Evolutionary conservation across 1,140 invertebrate species (phyloP), one percentile per base, ranked within the genome.

Genomic region (Tetramorium simillimum): DNA sequence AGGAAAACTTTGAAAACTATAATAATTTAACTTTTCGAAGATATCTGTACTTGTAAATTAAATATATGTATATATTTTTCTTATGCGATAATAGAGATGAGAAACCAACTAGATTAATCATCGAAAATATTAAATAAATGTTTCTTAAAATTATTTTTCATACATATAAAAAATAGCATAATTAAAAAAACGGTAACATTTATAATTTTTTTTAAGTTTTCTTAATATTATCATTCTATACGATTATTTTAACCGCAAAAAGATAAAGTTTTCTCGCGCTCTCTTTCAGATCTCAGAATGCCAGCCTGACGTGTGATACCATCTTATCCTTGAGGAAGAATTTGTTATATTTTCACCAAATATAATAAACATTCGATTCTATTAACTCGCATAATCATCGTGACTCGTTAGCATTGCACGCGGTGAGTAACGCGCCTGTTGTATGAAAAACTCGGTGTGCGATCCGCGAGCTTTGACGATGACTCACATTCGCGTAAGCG

Each of bases 401-500:
- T 81, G 46, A 70, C 46, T 80, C 46, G 51, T 72, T 24, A n/a
- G 7, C 21, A 2, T 60, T 46, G 56, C 51, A 43, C 24, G 18
- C 33, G 16, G 33, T 82, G 67, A 72, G 53, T 60, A 60, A 84
- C 53, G 12, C 21, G 14, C 56, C 0, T 24, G 40, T 84, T 49
- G 43, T 18, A 60, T 84, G 28, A 84, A 84, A 84, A 84, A 73
- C 72, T 37, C 53, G 24, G 10, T 18, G 37, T 81, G 24, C 2
- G 62, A 69, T 51, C 3, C 63, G 49, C 37, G 58, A 72, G 56
- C 28, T 24, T 77, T 33, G 40, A 21, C 46, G 58, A 53, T 69
- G 56, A 82, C 49, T 78, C 58, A 33, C 3, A 67, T 65, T 80
- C 58, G 40, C 62, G 37, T 69, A 76, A 53, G 56, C 53, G 37